Percentiles rank a stretch among this genome's conserved stretches.
These are phyloP conservation scores for Bolinopsis microptera DNA, from an alignment of 37 sponge, comb jelly and placozoan genomes.

Conservation along the genomic window DNA sequence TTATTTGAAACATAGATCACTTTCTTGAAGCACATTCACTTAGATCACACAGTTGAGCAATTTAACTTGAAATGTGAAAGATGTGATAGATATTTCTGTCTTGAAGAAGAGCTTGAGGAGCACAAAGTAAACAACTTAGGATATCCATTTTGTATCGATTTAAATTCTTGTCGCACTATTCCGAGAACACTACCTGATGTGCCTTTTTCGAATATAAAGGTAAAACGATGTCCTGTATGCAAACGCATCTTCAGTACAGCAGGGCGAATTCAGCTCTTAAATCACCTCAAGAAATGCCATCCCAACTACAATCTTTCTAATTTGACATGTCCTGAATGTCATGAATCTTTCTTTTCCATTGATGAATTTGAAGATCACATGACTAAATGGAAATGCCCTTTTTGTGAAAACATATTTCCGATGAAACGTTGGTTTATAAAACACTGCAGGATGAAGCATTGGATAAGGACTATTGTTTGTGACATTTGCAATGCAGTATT, in stretches of 20 bases:
- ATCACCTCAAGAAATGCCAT: background rate
- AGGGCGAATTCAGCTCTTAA: background rate
- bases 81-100: background rate
- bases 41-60: conserved; percentile 18
- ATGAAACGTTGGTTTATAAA: background rate
- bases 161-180: background rate
- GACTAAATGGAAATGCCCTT: conserved; percentile 44
- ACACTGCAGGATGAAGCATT: background rate
- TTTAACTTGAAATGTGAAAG: background rate
- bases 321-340: background rate
- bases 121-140: background rate
- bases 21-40: background rate
- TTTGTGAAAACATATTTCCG: background rate
- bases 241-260: background rate
- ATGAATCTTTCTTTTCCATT: background rate
- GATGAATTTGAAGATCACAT: conserved; percentile 23
- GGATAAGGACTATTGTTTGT: background rate
- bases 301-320: background rate
- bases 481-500: background rate
- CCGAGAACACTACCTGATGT: background rate
- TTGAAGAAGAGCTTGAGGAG: background rate
- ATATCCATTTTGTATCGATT: conserved; percentile 5
- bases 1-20: background rate
- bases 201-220: too few relatives aligned
- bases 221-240: background rate